Evolutionary conservation across 2,888 invertebrate species (phyloP).

Genomic region (Antheraea yamamai): DNA sequence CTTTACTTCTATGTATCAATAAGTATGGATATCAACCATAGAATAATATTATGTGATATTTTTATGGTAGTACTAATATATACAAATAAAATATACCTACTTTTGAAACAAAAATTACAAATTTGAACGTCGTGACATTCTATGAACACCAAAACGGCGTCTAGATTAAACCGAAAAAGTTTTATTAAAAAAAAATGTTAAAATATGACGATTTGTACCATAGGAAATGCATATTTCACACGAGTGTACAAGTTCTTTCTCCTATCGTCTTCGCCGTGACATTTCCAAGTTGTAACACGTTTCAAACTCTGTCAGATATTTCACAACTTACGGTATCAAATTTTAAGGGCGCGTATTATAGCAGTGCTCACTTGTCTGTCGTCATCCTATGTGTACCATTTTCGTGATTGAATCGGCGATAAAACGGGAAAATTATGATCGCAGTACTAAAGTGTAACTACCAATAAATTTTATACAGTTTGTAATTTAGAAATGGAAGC

Average conservation of each 20-base stretch:
- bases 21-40: too few species aligned
- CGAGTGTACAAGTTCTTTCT: background rate
- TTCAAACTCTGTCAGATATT: background rate
- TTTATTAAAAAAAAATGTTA: too few species aligned
- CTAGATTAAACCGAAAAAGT: too few species aligned
- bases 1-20: too few species aligned
- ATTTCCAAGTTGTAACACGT: background rate
- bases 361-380: background rate
- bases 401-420: constrained; percentile 29
- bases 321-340: background rate
- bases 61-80: too few species aligned
- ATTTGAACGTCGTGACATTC: too few species aligned
- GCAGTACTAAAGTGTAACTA: constrained; percentile 32
- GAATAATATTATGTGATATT: too few species aligned
- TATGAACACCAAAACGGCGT: too few species aligned
- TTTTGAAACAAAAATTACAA: too few species aligned
- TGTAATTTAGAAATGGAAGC: constrained; percentile 51
- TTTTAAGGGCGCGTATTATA: background rate
- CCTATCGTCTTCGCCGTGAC: background rate
- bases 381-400: background rate
- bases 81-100: too few species aligned
- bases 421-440: constrained; percentile 46
- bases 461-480: constrained; percentile 46
- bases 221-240: background rate
- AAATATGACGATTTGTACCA: too few species aligned